phyloP scores from a whole-genome alignment of 2,113 vertebrate species.

The Forbesichthys agassizii region DNA sequence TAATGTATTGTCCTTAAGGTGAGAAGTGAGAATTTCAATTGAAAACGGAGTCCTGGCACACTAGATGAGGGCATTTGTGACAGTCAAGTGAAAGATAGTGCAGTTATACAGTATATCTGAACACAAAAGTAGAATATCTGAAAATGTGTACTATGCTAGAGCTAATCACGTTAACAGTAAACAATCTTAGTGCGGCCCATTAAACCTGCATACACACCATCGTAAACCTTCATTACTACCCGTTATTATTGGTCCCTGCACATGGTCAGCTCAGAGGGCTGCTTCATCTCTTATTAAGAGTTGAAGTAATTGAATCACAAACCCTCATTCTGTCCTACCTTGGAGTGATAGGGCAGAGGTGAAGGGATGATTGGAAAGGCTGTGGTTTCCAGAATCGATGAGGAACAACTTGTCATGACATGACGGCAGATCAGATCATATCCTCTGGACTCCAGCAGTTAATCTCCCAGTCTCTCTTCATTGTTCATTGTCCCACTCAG shows the following conservation, averaged over 20 bases:
- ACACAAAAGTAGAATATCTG: neutral
- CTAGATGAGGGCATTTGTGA: conserved; percentile 7
- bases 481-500: neutral
- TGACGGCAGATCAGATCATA: conserved; percentile 36
- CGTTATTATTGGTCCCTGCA: conserved; percentile 51
- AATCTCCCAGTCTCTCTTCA: neutral
- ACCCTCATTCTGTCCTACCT: conserved; percentile 24
- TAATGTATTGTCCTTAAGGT: neutral
- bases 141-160: conserved; percentile 1
- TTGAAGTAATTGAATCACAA: conserved; percentile 57
- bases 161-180: conserved; percentile 3
- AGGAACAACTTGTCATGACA: conserved; percentile 16
- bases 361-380: conserved; percentile 17
- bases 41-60: neutral
- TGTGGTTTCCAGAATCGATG: conserved; percentile 10
- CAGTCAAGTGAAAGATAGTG: neutral
- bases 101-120: neutral
- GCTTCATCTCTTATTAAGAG: conserved; percentile 45
- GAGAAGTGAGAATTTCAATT: conserved; percentile 6
- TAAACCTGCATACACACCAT: neutral
- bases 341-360: conserved; percentile 5
- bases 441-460: neutral
- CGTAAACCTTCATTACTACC: neutral
- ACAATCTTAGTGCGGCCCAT: conserved; percentile 7
- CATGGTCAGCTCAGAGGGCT: conserved; percentile 11